Conservation (phyloP, 2,113 vertebrate genomes). For the Syrmaticus mikado region DNA sequence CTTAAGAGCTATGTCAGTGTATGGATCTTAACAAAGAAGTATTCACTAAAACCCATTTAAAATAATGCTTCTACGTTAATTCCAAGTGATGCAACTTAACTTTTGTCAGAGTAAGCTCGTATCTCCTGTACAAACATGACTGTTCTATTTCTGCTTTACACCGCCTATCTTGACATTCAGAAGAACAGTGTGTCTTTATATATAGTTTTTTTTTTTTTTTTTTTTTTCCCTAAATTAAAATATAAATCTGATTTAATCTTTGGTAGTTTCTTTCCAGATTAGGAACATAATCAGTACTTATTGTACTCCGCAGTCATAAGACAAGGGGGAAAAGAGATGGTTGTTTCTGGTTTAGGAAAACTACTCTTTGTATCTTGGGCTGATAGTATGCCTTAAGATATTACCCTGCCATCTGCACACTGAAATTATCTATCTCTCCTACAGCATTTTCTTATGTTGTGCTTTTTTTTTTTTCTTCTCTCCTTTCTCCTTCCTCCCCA, state of each 20-base stretch:
- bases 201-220: too few relatives aligned
- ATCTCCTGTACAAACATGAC: too few relatives aligned
- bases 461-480: neutral
- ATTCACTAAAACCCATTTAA: too few relatives aligned
- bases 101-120: too few relatives aligned
- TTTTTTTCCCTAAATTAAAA: neutral
- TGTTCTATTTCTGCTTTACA: too few relatives aligned
- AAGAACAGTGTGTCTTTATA: too few relatives aligned
- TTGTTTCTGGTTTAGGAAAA: neutral
- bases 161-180: too few relatives aligned
- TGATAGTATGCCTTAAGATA: neutral
- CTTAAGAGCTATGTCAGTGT: too few relatives aligned
- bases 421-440: conserved; percentile 2
- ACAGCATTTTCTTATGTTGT: neutral
- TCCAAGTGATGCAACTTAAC: too few relatives aligned
- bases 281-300: neutral
- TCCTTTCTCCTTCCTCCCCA: neutral
- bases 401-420: neutral
- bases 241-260: neutral
- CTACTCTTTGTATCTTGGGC: neutral
- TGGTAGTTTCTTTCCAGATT: neutral
- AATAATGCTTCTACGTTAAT: too few relatives aligned
- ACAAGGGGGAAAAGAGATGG: neutral
- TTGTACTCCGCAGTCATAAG: neutral
- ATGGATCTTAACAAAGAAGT: too few relatives aligned